Base-by-base conservation (phyloP, 2,888 invertebrate genomes). In the Meiosimyza decipiens region DNA sequence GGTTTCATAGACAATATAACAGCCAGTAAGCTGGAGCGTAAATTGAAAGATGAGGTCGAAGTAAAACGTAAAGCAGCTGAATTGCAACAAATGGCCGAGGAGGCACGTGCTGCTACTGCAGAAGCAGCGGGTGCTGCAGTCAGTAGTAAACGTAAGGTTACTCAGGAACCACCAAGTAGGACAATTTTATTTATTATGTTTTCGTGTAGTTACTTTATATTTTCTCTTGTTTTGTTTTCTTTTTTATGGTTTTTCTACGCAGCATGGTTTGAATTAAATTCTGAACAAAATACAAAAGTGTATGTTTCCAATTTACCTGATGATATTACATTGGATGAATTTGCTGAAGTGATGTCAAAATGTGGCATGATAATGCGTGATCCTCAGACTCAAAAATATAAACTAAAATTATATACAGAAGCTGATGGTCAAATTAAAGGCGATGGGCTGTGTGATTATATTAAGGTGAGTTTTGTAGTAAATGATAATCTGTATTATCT, bases 361-460 rank as follows among this genome's bases (percentile, higher is more conserved):
- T 99, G 95, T 89, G 99, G 99, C 6, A 90, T 99, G 76, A 92
- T 99, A 49, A 95, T 96, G 90, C 91, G 94, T 80, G 98, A 99
- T 86, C 90, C 92, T 0, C 89, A 91, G 62, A 92, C 91, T 13
- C 93, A 92, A 78, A 93, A 93, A 83, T 93, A 93, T 86, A 98
- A 97, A 88, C 88, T 98, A 1, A 99, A 99, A 88, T 87, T 99
- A 51, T 99, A 99, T 86, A 91, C 90, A 79, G 96, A 97, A 82
- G 88, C 90, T 52, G 91, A 92, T 81, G 92, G 93, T 0, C 91
- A 95, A 76, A 89, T 94, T 50, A 99, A 99, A 89, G 99, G 99
- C 12, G 99, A 99, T 89, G 99, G 95, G 13, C 89, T 96, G 60
- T 99, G 99, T 86, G 96, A 97, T 77, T 99, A 97, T 83, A 96